Base-by-base conservation (phyloP, 1,140 invertebrate genomes). In the Drosophila prosaltans region DNA sequence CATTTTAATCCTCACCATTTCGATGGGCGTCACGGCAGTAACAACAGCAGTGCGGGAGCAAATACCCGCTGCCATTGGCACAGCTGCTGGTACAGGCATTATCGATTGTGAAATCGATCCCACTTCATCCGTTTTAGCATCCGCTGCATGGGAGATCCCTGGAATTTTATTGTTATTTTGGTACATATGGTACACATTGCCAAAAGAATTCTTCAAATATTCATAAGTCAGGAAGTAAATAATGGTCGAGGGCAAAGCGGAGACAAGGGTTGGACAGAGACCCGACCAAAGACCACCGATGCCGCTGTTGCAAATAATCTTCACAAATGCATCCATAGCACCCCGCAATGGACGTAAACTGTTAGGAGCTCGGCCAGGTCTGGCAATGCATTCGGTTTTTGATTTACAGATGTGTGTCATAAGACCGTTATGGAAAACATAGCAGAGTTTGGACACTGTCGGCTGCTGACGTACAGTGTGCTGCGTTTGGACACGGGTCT, bases 221-320 rank as follows among this genome's bases (percentile, higher is more conserved):
- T 99, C 99, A 93, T 99, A 99, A 32, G 96, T 94, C 8, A 99
- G 97, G 94, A 99, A 99, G 93, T 99, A 99, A 40, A 98, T 95
- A 57, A 99, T 96, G 43, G 98, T 99, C 28, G 98, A 97, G 57
- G 98, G 99, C 71, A 99, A 92, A 30, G 99, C 98, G 92, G 99
- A 95, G 9, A 99, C 94, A 84, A 99, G 93, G 1, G 99, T 99
- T 3, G 99, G 99, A 85, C 98, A 96, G 26, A 99, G 93, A 2
- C 99, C 99, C 93, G 98, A 98, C 99, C 98, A 99, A 26, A 99
- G 93, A 0, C 98, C 98, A 21, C 93, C 89, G 2, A 98, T 82
- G 16, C 99, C 99, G 94, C 99, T 98, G 67, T 93, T 93, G 92
- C 95, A 94, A 24, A 95, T 93, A 82, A 99, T 99, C 94, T 99